Conservation (phyloP, 2,113 vertebrate genomes). For the Phalacrocorax aristotelis region DNA sequence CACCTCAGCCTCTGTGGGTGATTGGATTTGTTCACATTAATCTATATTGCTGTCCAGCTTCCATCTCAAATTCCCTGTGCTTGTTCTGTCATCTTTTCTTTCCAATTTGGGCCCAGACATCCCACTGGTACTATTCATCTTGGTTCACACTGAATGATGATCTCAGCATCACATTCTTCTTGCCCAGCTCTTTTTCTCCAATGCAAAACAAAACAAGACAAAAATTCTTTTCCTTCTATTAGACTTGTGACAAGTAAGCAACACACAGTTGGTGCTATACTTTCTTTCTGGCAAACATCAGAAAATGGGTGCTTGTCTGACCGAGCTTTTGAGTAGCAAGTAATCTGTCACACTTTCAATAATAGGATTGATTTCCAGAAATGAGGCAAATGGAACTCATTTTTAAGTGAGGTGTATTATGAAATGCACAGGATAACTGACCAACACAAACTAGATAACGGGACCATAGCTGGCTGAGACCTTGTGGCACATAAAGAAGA, state of each 20-base stretch:
- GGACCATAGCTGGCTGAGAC: not conserved
- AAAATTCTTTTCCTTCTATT: not conserved
- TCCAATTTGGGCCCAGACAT: not conserved
- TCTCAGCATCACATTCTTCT: not conserved
- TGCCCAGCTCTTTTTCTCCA: not conserved
- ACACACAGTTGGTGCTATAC: not conserved
- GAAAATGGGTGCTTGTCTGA: not conserved
- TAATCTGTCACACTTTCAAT: not conserved
- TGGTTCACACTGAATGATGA: not conserved
- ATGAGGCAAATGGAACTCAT: not conserved
- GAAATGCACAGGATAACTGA: not conserved
- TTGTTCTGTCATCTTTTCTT: not conserved
- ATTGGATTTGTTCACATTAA: not conserved
- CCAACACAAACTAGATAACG: not conserved
- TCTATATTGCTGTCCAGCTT: not conserved
- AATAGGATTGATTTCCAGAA: not conserved
- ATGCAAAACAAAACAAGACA: not conserved
- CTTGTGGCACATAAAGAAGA: not conserved
- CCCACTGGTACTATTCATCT: not conserved
- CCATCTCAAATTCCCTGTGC: not conserved
- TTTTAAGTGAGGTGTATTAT: not conserved
- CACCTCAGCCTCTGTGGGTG: not conserved
- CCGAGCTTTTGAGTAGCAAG: not conserved
- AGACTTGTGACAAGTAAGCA: not conserved
- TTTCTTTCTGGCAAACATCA: not conserved